Percentiles rank a stretch among this genome's conserved stretches.
Conservation (phyloP, 2,797 vertebrate species). For the Mus minutoides region DNA sequence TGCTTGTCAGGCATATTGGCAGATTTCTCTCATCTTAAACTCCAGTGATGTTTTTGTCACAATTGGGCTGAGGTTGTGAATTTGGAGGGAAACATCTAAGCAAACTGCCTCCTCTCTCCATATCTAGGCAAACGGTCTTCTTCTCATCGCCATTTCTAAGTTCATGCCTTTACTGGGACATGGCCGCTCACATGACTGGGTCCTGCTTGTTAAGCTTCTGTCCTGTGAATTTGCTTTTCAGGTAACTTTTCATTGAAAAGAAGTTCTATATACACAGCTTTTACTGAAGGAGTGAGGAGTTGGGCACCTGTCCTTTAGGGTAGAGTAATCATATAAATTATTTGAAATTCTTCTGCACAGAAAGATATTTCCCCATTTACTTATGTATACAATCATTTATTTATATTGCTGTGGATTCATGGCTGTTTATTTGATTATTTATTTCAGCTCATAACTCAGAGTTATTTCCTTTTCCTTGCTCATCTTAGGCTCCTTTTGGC, state of each 20-base stretch:
- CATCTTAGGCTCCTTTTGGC: not conserved
- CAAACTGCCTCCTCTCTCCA: too few relatives aligned
- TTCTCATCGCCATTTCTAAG: not conserved
- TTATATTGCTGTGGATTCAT: not conserved
- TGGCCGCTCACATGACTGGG: accelerated
- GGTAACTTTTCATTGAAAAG: not conserved
- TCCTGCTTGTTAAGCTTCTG: not conserved
- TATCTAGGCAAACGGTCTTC: not conserved
- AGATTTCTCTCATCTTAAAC: not conserved
- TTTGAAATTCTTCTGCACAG: not conserved
- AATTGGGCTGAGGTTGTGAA: not conserved
- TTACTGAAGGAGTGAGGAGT: not conserved
- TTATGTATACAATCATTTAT: not conserved
- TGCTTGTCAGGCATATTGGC: not conserved
- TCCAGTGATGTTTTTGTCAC: not conserved
- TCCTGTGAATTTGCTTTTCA: not conserved
- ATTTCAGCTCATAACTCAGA: not conserved
- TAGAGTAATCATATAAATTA: not conserved
- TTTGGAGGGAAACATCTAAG: not conserved
- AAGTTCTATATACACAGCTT: not conserved
- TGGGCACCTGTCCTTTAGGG: not conserved
- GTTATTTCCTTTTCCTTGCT: not conserved
- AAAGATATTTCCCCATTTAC: not conserved
- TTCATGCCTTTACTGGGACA: not conserved
- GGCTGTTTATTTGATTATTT: not conserved